Evolutionary conservation across 2,113 vertebrate genomes (phyloP), one percentile per base, ranked within the genome.

Genomic region (Zosterops borbonicus): DNA sequence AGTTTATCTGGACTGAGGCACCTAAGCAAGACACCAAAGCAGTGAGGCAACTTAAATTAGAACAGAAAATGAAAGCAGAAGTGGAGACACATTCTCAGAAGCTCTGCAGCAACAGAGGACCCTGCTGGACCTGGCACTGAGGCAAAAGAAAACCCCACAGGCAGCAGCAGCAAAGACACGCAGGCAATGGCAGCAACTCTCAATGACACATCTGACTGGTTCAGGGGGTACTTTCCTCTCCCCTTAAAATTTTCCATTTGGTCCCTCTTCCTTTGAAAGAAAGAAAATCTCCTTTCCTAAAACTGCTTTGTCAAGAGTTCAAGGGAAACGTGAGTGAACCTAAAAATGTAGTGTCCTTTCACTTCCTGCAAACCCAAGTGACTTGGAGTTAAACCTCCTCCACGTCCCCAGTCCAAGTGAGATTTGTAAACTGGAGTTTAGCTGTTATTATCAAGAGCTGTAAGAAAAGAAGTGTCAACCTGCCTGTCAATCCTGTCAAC

Each of bases 401-500:
- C 0, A 23, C 1, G 2, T 27, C 31, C 42, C 15, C 55, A 37
- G 0, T 12, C 17, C n/a, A 77, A 58, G 24, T 3, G 1, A 0
- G 59, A 69, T 56, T 64, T 2, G 0, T 42, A 52, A 76, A 52
- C 11, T 65, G 11, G 2, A 2, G 11, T 80, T 46, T 28, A 28
- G 24, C 35, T 63, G 29, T 24, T 63, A 22, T 2, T 50, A 44
- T 46, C 47, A 55, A 41, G 41, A 87, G 11, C 33, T 13, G 18
- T 16, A 65, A 52, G 3, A 31, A 76, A 91, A 47, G 20, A 17
- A 87, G 11, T 62, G 73, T 58, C 27, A 35, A 24, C 1, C 55
- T 21, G 44, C 44, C 44, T 46, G 44, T 46, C 44, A 46, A 46
- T 46, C 19, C 44, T 5, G 5, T 12, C 49, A 68, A 11, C 15